These are phyloP conservation scores for Ctenochaetus hawaiiensis DNA, from an alignment of 2,797 vertebrate species.

Conservation along the genomic window DNA sequence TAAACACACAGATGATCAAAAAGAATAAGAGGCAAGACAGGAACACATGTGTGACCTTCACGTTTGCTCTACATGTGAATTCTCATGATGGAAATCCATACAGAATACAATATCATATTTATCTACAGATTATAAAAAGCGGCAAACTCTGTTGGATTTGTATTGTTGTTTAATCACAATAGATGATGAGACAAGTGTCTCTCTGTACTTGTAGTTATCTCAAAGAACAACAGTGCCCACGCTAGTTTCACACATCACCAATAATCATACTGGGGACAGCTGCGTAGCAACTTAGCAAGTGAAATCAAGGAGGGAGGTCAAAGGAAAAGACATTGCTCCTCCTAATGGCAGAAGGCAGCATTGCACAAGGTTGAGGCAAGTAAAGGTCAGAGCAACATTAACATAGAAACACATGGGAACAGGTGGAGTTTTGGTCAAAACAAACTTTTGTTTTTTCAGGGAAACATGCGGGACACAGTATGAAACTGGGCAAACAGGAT, in stretches of 20 bases:
- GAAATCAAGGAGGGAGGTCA: slow-evolving; percentile 40
- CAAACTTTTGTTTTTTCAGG: neutral
- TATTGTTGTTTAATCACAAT: slow-evolving; percentile 10
- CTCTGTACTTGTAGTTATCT: neutral
- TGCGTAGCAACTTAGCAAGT: slow-evolving; percentile 28
- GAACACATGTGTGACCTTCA: slow-evolving; percentile 23
- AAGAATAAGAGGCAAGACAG: slow-evolving; percentile 14
- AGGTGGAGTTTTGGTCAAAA: neutral
- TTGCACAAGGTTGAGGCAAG: slow-evolving; percentile 42
- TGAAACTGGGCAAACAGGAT: neutral
- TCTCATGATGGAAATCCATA: slow-evolving; percentile 14
- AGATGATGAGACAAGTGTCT: slow-evolving; percentile 12
- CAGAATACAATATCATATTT: neutral
- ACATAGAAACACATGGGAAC: neutral
- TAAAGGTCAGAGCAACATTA: slow-evolving; percentile 23
- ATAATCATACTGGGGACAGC: slow-evolving; percentile 26
- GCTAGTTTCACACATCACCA: slow-evolving; percentile 22
- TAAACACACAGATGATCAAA: slow-evolving; percentile 13
- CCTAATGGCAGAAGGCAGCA: slow-evolving; percentile 72
- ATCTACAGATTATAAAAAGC: slow-evolving; percentile 12
- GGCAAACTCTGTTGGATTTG: neutral
- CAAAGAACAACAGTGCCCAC: slow-evolving; percentile 5
- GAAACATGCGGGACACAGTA: neutral
- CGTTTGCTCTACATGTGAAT: slow-evolving; percentile 41
- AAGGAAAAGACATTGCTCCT: slow-evolving; percentile 77